phyloP scores from a whole-genome alignment of 2,797 vertebrate species.

The Cryptoprocta ferox region DNA sequence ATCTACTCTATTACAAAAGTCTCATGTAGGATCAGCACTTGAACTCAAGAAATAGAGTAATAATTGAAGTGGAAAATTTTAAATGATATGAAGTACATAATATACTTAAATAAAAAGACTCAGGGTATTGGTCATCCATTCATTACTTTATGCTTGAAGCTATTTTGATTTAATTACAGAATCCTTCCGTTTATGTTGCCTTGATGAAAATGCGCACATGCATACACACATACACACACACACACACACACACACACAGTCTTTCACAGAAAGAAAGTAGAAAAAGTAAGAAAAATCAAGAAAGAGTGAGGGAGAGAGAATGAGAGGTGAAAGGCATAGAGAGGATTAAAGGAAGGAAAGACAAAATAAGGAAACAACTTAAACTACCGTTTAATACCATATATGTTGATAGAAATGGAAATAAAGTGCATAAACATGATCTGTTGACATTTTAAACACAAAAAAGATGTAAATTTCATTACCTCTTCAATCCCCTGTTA shows the following conservation, averaged over 20 bases:
- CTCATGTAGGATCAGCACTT: neutral
- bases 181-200: neutral
- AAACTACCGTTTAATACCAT: neutral
- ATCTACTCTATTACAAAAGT: neutral
- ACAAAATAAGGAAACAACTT: neutral
- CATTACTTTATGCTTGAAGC: neutral
- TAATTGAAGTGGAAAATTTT: neutral
- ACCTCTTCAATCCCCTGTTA: neutral
- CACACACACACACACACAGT: fast-evolving
- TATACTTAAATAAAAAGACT: neutral
- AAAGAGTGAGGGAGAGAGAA: neutral
- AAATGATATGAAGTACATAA: neutral
- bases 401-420: neutral
- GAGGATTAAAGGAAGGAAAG: neutral
- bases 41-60: neutral
- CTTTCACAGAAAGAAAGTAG: neutral
- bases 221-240: neutral
- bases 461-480: neutral
- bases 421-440: neutral
- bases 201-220: neutral
- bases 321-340: neutral
- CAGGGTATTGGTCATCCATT: neutral
- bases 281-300: neutral
- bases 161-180: neutral
- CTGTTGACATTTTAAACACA: neutral